Base-by-base conservation (phyloP, 2,797 vertebrate species). In the Lemur catta region DNA sequence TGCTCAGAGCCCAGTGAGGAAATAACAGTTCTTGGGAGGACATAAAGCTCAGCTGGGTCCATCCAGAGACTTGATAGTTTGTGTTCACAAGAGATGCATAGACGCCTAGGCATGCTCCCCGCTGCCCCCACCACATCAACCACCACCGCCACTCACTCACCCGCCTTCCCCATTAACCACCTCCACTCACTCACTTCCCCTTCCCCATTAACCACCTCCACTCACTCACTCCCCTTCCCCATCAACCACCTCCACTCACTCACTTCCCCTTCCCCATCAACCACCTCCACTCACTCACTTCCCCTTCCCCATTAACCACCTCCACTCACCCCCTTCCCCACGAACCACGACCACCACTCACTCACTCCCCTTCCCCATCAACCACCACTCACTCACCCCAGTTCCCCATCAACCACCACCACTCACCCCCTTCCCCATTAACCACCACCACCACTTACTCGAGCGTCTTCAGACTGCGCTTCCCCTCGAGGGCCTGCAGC, bases 141-240 rank as follows among this genome's bases (percentile, higher is more conserved):
- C 20, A 7, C 24, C n/a, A 13, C 1, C 17, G 1, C 35, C 43
- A 30, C 98, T 98, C 98, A 99, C 99, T 98, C 97, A 99, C 96
- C 0, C 96, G 98, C 89, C 87, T 84, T 98, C 20, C 9, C 71
- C 52, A 35, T 61, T 2, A 9, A 6, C 33, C 75, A 76, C 20
- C 26, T 4, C 28, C 61, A 57, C 98, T 98, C 98, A 99, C 99
- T 97, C 33, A 20, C 33, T 4, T 22, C 41, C 8, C 15, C 33
- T 4, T 22, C 41, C 8, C 15, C 50, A 46, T 33, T 2, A 11
- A 4, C 33, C 30, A 50, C 18, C 55, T 6, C 35, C 3, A 4
- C 28, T 26, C 76, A 59, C 98, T 98, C 98, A 99, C 99, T n/a
- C 41, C 24, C 2, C 26, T 74, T 30, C 41, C 71, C 71, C 14